These are phyloP conservation scores for Pituophis catenifer DNA, from an alignment of 2,113 vertebrate species.

Conservation along the genomic window DNA sequence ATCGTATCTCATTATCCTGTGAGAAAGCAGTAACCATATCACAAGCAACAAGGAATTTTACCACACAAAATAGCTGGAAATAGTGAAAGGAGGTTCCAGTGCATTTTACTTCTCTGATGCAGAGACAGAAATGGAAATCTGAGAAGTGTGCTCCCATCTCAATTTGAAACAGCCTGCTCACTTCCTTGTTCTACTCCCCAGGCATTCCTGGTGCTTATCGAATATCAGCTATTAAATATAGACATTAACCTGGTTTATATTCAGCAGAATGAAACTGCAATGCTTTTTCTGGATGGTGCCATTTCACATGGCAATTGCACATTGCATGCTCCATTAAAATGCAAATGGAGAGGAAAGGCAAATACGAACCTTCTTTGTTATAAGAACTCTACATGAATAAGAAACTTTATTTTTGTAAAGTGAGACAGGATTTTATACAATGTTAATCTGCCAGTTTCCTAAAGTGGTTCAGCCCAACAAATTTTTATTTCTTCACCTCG, in stretches of 20 bases:
- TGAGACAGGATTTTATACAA: neutral
- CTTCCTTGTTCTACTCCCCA: slow-evolving; percentile 7
- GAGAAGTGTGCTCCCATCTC: neutral
- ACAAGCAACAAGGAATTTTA: neutral
- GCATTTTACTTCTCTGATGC: neutral
- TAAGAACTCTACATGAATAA: neutral
- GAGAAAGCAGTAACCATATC: neutral
- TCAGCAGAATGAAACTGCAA: neutral
- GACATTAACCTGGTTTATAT: neutral
- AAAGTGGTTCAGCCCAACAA: neutral
- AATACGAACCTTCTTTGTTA: neutral
- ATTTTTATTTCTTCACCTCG: neutral
- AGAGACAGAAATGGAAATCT: neutral
- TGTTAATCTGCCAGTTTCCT: neutral
- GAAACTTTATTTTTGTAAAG: neutral
- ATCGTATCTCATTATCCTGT: neutral
- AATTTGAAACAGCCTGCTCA: neutral
- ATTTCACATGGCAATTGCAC: neutral
- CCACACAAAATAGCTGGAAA: neutral
- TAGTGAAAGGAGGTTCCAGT: neutral
- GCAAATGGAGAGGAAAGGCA: neutral
- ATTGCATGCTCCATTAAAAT: neutral
- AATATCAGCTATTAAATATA: neutral
- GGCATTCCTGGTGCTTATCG: slow-evolving; percentile 10
- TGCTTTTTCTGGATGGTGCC: neutral